Evolutionary conservation across 92 coral and sea anemone species (phyloP).

Genomic region (Phenganax stokvisi): DNA sequence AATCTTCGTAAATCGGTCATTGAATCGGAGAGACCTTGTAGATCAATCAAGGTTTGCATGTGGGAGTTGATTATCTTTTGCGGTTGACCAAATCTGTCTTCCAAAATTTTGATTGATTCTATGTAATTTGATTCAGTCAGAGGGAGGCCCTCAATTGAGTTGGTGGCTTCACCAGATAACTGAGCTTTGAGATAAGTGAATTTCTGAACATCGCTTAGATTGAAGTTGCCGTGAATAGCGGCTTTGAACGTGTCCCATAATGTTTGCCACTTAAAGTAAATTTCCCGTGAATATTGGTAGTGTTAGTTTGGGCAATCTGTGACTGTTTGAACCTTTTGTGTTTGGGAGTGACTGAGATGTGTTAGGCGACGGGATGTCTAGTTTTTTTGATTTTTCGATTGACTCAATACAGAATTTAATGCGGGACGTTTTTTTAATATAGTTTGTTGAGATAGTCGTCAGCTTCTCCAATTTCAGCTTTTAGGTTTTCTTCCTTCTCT

Average conservation of each 20-base stretch:
- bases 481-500: too few species aligned
- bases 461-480: too few species aligned
- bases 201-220: constrained; percentile 27
- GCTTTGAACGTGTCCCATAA: constrained; percentile 47
- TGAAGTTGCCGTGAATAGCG: constrained; percentile 34
- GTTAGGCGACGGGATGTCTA: too few species aligned
- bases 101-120: constrained; percentile 22
- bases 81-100: constrained; percentile 43
- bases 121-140: constrained; percentile 31
- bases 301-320: constrained; percentile 41
- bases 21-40: not conserved
- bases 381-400: too few species aligned
- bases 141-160: constrained; percentile 42
- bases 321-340: too few species aligned
- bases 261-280: constrained; percentile 40
- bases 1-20: not conserved
- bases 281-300: constrained; percentile 42
- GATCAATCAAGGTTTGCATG: constrained; percentile 20
- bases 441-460: too few species aligned
- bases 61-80: constrained; percentile 28
- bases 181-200: constrained; percentile 45
- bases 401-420: too few species aligned
- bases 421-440: too few species aligned
- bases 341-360: too few species aligned
- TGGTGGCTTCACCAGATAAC: constrained; percentile 40